Conservation (phyloP, 2,113 vertebrate genomes). For the Heteronetta atricapilla region DNA sequence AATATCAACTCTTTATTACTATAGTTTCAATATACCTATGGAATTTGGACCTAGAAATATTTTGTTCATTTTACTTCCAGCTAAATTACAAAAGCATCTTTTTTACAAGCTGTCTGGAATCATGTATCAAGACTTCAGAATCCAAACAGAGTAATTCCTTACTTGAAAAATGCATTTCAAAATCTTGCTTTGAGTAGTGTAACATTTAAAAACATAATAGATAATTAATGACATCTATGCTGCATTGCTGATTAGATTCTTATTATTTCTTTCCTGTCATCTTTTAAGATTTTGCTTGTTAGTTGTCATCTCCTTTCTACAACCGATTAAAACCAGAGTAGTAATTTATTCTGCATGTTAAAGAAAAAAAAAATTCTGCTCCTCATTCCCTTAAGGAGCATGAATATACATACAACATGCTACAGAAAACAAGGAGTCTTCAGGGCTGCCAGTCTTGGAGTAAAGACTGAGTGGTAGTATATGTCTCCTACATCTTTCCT, state of each 20-base stretch:
- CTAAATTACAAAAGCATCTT: not conserved
- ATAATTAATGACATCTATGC: not conserved
- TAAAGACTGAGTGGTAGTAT: slow-evolving; percentile 71
- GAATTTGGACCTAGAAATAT: not conserved
- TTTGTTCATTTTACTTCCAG: not conserved
- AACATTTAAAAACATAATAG: not conserved
- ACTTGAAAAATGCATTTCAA: not conserved
- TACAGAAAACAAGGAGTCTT: slow-evolving; percentile 64
- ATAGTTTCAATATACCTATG: not conserved
- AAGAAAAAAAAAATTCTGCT: not conserved
- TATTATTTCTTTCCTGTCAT: not conserved
- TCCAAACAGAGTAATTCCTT: not conserved
- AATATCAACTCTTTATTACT: not conserved
- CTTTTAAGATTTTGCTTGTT: not conserved
- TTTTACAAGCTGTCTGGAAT: not conserved
- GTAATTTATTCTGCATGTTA: slow-evolving; percentile 46
- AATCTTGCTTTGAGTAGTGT: not conserved
- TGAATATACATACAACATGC: slow-evolving; percentile 30
- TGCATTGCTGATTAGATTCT: not conserved
- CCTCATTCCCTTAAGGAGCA: slow-evolving; percentile 12
- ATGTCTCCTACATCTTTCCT: slow-evolving; percentile 53
- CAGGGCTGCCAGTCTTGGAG: slow-evolving; percentile 61
- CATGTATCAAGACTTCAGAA: not conserved
- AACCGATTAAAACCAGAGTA: not conserved
- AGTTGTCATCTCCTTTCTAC: not conserved